phyloP scores from a whole-genome alignment of 1,140 invertebrate genomes.

The Armadillidium nasatum region DNA sequence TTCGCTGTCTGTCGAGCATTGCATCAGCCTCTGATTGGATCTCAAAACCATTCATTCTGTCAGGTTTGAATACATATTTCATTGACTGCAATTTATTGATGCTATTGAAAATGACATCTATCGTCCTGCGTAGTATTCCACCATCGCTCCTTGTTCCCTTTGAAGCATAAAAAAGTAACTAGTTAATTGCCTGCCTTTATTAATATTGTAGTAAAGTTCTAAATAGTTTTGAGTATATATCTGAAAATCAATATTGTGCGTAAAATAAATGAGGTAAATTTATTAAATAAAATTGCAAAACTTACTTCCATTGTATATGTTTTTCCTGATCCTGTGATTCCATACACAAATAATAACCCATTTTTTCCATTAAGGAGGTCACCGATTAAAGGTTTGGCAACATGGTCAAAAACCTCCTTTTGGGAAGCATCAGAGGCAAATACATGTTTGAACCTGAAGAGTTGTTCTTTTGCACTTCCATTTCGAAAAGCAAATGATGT shows the following conservation, averaged over 20 bases:
- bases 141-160: constrained; percentile 58
- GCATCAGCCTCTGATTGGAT: constrained; percentile 82
- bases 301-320: constrained; percentile 85
- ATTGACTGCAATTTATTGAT: constrained; percentile 59
- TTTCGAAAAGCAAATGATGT: constrained; percentile 37
- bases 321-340: constrained; percentile 92
- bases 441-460: constrained; percentile 63
- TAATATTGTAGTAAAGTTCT: too few species aligned
- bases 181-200: too few species aligned
- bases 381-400: constrained; percentile 81
- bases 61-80: constrained; percentile 85
- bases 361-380: constrained; percentile 61
- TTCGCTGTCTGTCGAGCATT: constrained; percentile 59
- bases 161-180: not conserved
- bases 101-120: constrained; percentile 89
- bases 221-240: not conserved
- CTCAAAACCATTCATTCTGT: constrained; percentile 90
- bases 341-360: constrained; percentile 89
- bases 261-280: not conserved
- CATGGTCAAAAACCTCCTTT: constrained; percentile 70
- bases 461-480: constrained; percentile 44
- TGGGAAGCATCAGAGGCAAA: constrained; percentile 74
- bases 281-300: not conserved
- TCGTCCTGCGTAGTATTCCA: constrained; percentile 79
- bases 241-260: not conserved